Conservation (phyloP, 2,888 invertebrate genomes). For the Megalurothrips usitatus region DNA sequence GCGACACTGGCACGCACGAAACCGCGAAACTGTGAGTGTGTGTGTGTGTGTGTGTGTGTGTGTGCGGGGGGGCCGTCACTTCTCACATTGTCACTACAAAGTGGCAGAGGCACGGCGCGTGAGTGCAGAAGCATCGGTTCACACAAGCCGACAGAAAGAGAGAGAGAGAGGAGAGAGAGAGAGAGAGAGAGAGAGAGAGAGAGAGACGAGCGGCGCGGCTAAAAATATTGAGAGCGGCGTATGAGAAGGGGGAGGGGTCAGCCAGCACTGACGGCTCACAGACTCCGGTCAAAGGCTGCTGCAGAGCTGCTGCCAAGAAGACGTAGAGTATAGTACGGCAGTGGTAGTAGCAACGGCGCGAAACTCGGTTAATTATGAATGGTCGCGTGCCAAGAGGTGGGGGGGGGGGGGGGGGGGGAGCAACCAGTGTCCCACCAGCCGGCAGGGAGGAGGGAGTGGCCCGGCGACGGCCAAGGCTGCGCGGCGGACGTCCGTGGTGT, state of each 20-base stretch:
- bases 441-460: neutral
- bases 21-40: no score
- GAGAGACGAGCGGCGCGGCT: no score
- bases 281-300: neutral
- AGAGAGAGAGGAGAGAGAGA: neutral
- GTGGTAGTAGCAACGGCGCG: neutral
- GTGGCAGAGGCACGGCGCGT: no score
- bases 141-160: neutral
- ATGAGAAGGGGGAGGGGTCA: neutral
- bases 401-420: neutral
- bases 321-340: neutral
- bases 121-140: neutral
- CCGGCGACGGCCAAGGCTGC: neutral
- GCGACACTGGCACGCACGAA: no score
- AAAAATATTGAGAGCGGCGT: neutral
- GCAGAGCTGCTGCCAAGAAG: neutral
- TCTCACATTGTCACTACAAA: no score
- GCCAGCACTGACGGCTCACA: neutral
- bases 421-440: neutral
- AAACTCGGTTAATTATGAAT: constrained; percentile 6
- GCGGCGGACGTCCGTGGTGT: neutral
- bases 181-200: no score
- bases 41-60: no score
- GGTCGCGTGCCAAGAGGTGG: neutral
- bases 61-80: no score